Evolutionary conservation across 1,140 invertebrate species (phyloP).

Genomic region (Panagrolaimus sp.): DNA sequence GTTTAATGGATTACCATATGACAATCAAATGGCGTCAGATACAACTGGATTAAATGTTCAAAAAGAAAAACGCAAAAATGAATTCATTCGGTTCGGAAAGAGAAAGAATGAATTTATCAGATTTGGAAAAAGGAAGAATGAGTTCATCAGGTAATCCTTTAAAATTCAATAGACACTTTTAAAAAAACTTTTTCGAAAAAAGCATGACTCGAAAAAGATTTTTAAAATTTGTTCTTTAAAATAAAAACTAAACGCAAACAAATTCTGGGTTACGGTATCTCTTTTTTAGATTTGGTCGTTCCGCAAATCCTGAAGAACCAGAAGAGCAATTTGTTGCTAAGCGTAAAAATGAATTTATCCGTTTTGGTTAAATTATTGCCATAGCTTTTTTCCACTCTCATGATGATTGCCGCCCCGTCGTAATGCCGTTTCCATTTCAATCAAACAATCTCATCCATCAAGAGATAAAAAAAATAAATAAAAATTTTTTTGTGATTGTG

Average conservation of each 20-base stretch:
- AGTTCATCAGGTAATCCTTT: too few relatives aligned
- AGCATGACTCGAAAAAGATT: too few relatives aligned
- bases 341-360: slow-evolving; percentile 50
- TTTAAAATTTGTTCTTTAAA: too few relatives aligned
- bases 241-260: too few relatives aligned
- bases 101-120: slow-evolving; percentile 25
- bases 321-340: slow-evolving; percentile 22
- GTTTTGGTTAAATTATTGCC: slow-evolving; percentile 35
- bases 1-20: too few relatives aligned
- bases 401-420: neutral
- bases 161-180: too few relatives aligned
- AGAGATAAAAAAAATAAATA: too few relatives aligned
- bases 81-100: slow-evolving; percentile 48
- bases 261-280: too few relatives aligned
- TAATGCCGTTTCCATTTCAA: neutral
- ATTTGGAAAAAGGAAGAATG: neutral
- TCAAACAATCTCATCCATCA: too few relatives aligned
- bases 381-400: neutral
- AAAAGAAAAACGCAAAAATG: slow-evolving; percentile 43
- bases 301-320: neutral
- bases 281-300: slow-evolving; percentile 12
- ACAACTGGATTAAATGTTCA: neutral
- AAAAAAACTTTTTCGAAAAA: too few relatives aligned
- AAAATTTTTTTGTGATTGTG: too few relatives aligned
- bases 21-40: too few relatives aligned